Percentiles rank a stretch among this genome's conserved stretches.
phyloP scores from a whole-genome alignment of 2,113 vertebrate genomes.

The Apodemus sylvaticus region DNA sequence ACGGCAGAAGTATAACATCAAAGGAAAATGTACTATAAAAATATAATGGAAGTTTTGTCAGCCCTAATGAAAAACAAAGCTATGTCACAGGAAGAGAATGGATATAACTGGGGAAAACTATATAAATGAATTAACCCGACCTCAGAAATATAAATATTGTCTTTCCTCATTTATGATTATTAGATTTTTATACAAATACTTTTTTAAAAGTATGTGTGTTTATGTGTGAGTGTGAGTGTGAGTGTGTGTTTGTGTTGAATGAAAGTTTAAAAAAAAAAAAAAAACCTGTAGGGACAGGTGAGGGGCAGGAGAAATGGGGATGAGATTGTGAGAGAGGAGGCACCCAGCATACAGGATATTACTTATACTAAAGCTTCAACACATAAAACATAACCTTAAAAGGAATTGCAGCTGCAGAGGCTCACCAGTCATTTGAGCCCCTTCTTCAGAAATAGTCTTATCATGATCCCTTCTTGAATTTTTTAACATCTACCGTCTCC shows the following conservation, averaged over 20 bases:
- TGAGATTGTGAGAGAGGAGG: neutral
- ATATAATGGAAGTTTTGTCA: neutral
- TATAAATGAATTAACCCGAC: neutral
- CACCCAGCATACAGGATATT: neutral
- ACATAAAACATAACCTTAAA: neutral
- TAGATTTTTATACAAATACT: neutral
- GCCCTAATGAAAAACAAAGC: neutral
- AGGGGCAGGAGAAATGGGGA: neutral
- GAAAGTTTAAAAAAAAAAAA: neutral
- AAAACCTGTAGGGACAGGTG: neutral
- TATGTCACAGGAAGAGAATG: neutral
- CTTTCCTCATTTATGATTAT: neutral
- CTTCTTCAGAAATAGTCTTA: neutral
- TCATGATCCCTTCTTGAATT: neutral
- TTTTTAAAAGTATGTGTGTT: neutral
- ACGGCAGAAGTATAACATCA: neutral
- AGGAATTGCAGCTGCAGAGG: neutral
- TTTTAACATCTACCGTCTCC: neutral
- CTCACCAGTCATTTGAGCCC: neutral
- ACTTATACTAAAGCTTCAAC: neutral
- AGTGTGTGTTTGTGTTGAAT: neutral
- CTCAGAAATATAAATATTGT: neutral
- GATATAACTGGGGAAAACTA: neutral
- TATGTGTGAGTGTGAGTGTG: neutral
- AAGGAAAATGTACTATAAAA: neutral